phyloP scores from a whole-genome alignment of 2,113 vertebrate genomes.

The Antechinus flavipes region DNA sequence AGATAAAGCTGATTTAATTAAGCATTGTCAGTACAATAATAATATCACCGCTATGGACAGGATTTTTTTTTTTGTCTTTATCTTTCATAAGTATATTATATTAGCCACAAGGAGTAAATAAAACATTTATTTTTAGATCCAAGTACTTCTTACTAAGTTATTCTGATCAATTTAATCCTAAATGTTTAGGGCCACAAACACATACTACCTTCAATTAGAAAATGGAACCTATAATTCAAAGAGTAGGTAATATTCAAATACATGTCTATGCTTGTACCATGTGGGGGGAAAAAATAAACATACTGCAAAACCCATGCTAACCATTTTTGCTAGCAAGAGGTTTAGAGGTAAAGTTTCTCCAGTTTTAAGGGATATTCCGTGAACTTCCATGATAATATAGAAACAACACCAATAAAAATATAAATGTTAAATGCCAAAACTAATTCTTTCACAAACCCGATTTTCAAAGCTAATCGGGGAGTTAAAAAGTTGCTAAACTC shows the following conservation, averaged over 20 bases:
- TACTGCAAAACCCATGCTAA: slow-evolving; percentile 49
- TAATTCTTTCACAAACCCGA: slow-evolving; percentile 72
- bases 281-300: slow-evolving; percentile 32
- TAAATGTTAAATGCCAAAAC: slow-evolving; percentile 61
- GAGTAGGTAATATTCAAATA: slow-evolving; percentile 23
- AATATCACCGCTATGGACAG: neutral
- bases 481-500: slow-evolving; percentile 77
- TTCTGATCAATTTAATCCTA: slow-evolving; percentile 53
- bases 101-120: slow-evolving; percentile 29
- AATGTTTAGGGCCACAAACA: slow-evolving; percentile 51
- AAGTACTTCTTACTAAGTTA: slow-evolving; percentile 48
- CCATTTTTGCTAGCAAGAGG: slow-evolving; percentile 49
- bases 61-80: neutral
- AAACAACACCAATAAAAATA: slow-evolving; percentile 61
- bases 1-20: slow-evolving; percentile 44
- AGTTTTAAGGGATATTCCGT: slow-evolving; percentile 41
- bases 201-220: slow-evolving; percentile 49
- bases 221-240: slow-evolving; percentile 51
- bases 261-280: neutral
- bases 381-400: slow-evolving; percentile 53
- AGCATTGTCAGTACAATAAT: slow-evolving; percentile 24
- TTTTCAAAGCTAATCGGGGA: slow-evolving; percentile 70
- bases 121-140: slow-evolving; percentile 39
- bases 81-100: slow-evolving; percentile 35
- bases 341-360: slow-evolving; percentile 50